Evolutionary conservation across 2,888 invertebrate species (phyloP).

Genomic region (Aleiodes testaceus): DNA sequence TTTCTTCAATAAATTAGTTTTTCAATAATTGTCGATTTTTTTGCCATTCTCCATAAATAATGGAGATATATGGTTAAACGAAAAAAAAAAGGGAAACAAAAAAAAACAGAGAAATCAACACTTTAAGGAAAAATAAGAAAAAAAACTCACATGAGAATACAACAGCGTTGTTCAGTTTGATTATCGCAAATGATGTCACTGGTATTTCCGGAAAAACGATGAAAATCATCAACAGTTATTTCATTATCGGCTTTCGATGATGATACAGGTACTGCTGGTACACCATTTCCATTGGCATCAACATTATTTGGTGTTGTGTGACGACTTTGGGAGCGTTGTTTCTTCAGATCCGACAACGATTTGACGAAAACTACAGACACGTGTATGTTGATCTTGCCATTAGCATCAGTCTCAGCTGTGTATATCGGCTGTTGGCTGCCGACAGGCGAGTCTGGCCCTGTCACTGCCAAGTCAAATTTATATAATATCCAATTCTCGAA

Average conservation of each 20-base stretch:
- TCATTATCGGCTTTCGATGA: slow-evolving; percentile 69
- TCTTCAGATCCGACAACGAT: slow-evolving; percentile 94
- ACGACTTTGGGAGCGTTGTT: slow-evolving; percentile 89
- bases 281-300: slow-evolving; percentile 74
- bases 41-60: too few species aligned
- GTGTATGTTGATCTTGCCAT: slow-evolving; percentile 92
- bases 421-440: slow-evolving; percentile 73
- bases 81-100: background rate
- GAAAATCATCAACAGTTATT: slow-evolving; percentile 73
- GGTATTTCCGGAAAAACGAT: slow-evolving; percentile 80
- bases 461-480: slow-evolving; percentile 70
- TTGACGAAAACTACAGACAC: slow-evolving; percentile 88
- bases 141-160: slow-evolving; percentile 79
- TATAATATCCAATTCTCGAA: slow-evolving; percentile 61
- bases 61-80: too few species aligned
- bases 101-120: background rate
- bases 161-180: slow-evolving; percentile 81
- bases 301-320: slow-evolving; percentile 76
- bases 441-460: slow-evolving; percentile 68
- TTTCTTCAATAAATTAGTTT: background rate
- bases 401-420: slow-evolving; percentile 82
- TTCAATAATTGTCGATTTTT: too few species aligned
- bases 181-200: slow-evolving; percentile 86
- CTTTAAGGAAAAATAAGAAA: background rate
- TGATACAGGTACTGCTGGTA: slow-evolving; percentile 70